Conservation (phyloP, 1,140 invertebrate species). For the Zophobas morio region DNA sequence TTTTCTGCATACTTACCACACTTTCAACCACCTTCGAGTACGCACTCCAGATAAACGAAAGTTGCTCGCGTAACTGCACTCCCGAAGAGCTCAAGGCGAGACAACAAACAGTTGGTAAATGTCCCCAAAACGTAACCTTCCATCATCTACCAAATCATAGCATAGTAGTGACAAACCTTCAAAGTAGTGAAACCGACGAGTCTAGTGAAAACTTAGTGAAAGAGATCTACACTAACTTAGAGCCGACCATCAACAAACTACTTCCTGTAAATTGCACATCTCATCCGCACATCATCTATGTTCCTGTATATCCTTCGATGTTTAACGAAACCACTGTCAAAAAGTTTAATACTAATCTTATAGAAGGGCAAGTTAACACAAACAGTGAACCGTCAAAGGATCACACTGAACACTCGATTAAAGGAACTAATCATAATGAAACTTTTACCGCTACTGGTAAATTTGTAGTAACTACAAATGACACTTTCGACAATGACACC, state of each 20-base stretch:
- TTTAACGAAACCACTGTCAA: constrained; percentile 16
- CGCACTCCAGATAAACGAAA: constrained; percentile 62
- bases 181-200: constrained; percentile 14
- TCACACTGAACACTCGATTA: neutral
- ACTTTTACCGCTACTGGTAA: constrained; percentile 19
- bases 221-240: constrained; percentile 28
- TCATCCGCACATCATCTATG: constrained; percentile 55
- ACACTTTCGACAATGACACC: constrained; percentile 32
- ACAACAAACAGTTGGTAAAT: constrained; percentile 9
- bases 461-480: constrained; percentile 15
- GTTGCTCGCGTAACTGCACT: constrained; percentile 43
- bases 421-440: constrained; percentile 2
- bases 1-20: constrained; percentile 77
- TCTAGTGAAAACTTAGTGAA: constrained; percentile 38
- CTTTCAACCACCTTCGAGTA: constrained; percentile 79
- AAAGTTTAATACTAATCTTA: constrained; percentile 20
- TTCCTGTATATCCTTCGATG: constrained; percentile 33
- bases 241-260: constrained; percentile 43
- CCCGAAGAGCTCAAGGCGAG: constrained; percentile 7
- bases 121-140: constrained; percentile 12
- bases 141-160: constrained; percentile 48
- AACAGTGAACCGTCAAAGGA: constrained; percentile 21
- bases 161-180: constrained; percentile 20
- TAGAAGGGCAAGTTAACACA: constrained; percentile 6
- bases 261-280: constrained; percentile 51